A percentile compares a stretch with the other conserved stretches of the same genome.
These are phyloP conservation scores for Neodiprion virginianus DNA, from an alignment of 1,140 invertebrate species.

Conservation along the genomic window DNA sequence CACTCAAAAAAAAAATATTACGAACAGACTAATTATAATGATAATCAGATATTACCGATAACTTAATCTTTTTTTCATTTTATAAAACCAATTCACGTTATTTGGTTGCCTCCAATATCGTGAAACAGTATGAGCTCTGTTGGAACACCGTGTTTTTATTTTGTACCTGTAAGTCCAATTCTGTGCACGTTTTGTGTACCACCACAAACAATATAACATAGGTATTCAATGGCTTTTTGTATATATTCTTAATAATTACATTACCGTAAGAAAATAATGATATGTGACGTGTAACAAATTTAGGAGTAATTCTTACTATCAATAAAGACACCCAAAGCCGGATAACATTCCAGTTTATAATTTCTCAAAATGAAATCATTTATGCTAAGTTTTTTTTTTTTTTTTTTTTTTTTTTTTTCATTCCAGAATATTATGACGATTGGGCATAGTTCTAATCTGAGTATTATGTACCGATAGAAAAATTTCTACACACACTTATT, in stretches of 20 bases:
- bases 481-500: no score
- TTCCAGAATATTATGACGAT: no score
- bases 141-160: neutral
- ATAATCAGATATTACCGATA: neutral
- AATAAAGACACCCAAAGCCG: constrained; percentile 50
- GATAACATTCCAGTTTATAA: neutral
- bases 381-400: no score
- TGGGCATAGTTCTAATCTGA: no score
- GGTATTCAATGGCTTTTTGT: constrained; percentile 53
- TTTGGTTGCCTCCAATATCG: neutral
- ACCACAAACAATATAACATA: neutral
- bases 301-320: constrained; percentile 55
- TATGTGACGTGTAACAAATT: constrained; percentile 59
- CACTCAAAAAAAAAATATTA: neutral
- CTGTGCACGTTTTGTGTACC: neutral
- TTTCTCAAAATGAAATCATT: no score
- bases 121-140: neutral
- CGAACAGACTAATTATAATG: neutral
- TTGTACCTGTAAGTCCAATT: neutral
- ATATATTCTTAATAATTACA: constrained; percentile 55
- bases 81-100: neutral
- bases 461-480: no score
- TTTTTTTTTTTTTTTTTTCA: no score
- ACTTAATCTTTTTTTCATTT: no score
- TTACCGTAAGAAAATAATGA: constrained; percentile 47